phyloP scores from a whole-genome alignment of 1,140 invertebrate species.

The Drosophila insularis region DNA sequence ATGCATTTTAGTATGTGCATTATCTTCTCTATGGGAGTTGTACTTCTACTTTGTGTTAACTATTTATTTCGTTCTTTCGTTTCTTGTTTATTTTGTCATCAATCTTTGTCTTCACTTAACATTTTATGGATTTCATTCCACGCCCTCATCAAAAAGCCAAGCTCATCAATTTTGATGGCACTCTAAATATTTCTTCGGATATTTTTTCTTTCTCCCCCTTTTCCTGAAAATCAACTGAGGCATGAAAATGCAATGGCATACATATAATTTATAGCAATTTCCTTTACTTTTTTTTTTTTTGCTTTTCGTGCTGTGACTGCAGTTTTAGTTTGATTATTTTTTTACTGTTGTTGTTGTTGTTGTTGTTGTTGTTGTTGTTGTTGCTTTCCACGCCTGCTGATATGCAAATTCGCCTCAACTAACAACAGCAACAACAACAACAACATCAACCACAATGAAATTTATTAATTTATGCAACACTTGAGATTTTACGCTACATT shows the following conservation, averaged over 20 bases:
- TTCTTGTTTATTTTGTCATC: neutral
- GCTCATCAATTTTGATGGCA: slow-evolving; percentile 17
- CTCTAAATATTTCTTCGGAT: slow-evolving; percentile 6
- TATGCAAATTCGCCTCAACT: slow-evolving; percentile 12
- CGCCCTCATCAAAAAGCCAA: neutral
- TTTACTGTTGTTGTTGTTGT: neutral
- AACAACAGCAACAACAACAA: slow-evolving; percentile 2
- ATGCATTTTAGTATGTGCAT: neutral
- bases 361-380: slow-evolving; percentile 5
- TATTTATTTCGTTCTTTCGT: neutral
- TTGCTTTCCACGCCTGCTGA: slow-evolving; percentile 15
- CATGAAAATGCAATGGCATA: slow-evolving; percentile 18
- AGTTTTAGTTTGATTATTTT: slow-evolving; percentile 20
- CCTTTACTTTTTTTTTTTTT: slow-evolving; percentile 7
- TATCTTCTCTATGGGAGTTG: neutral
- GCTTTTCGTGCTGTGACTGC: slow-evolving; percentile 11
- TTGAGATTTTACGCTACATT: slow-evolving; percentile 18
- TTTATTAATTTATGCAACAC: slow-evolving; percentile 22
- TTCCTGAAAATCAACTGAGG: slow-evolving; percentile 5
- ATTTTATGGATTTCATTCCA: neutral
- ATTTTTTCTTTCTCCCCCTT: neutral
- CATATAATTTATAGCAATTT: slow-evolving; percentile 20
- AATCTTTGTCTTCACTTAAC: neutral
- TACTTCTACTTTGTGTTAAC: neutral
- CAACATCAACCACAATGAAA: slow-evolving; percentile 5